Percentiles rank a stretch among this genome's conserved stretches.
These are phyloP conservation scores for Papilio gigon DNA, from an alignment of 2,888 invertebrate species.

Conservation along the genomic window DNA sequence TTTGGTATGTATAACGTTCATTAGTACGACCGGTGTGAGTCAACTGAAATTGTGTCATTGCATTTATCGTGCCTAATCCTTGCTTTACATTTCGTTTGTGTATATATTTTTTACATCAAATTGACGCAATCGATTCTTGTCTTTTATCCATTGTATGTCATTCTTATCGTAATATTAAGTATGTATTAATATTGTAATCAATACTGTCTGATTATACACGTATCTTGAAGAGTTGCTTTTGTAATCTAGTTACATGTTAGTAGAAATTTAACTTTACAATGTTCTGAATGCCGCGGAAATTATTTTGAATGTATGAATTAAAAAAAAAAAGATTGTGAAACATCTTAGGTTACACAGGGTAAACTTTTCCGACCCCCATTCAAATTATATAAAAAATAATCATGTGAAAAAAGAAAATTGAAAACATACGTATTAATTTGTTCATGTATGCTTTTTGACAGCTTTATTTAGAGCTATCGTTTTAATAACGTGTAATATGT, in stretches of 20 bases:
- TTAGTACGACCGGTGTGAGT: slow-evolving; percentile 31
- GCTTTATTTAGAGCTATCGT: slow-evolving; percentile 47
- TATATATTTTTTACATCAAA: no score
- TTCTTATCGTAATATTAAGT: not conserved
- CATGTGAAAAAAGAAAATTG: not conserved
- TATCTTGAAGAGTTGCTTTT: not conserved
- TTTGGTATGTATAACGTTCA: slow-evolving; percentile 40
- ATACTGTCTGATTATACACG: slow-evolving; percentile 1
- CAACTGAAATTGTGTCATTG: slow-evolving; percentile 35
- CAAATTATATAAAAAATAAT: not conserved
- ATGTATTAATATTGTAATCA: slow-evolving; percentile 6
- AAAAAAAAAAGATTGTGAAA: no score
- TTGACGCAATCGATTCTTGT: not conserved
- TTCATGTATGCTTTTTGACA: not conserved
- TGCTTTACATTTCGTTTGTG: no score
- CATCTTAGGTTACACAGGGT: no score
- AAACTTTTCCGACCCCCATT: not conserved
- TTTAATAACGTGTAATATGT: slow-evolving; percentile 62
- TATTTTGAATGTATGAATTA: not conserved
- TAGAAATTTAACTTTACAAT: not conserved
- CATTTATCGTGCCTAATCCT: slow-evolving; percentile 26
- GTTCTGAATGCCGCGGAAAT: not conserved
- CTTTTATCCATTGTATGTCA: slow-evolving; percentile 3
- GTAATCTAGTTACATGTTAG: not conserved
- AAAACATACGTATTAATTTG: not conserved